Base-by-base conservation (phyloP, 2,888 invertebrate genomes). In the Noctuana brunneofusca region DNA sequence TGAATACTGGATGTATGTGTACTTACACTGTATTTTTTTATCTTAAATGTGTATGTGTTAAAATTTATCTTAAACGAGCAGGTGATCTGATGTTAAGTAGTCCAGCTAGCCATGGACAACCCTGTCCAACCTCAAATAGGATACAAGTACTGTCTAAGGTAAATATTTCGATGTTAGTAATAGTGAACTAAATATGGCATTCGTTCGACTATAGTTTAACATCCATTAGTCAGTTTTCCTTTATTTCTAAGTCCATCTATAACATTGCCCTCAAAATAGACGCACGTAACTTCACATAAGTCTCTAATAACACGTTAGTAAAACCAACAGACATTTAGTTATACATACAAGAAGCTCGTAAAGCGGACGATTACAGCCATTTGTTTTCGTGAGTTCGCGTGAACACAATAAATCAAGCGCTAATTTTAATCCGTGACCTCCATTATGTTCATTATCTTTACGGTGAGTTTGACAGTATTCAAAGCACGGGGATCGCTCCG, bases 381-480 rank as follows among this genome's bases (percentile, higher is more conserved):
- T 43, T 43, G 43, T 43, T 20, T 4, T 43, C 12, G 18, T 35
- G 18, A 9, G 58, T 58, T 49, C 58, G 49, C 49, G 58, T 48
- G 48, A 38, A 27, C 49, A 38, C 24, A 2, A 49, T 49, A 49
- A 22, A 58, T 49, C 58, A 58, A 49, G 32, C 57, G 58, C 58
- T 58, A 58, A 58, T 58, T 58, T 49, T 58, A 58, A 58, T 58
- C 58, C 49, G 57, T 57, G 57, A 48, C 57, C 57, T 48, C 57
- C 32, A 32, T 27, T 30, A 20, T 41, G 41, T 16, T 22, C 24
- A 49, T 58, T 58, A 58, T 49, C 58, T 58, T 30, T 41, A 50
- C 49, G 18, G 35, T 27, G 38, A 35, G 58, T 41, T 58, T 58
- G 58, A 58, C 58, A 58, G 58, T 58, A 58, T 59, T 41, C 58